Evolutionary conservation across 2,888 invertebrate genomes (phyloP), one percentile per base, ranked within the genome.

Genomic region (Thymelicus lineola): DNA sequence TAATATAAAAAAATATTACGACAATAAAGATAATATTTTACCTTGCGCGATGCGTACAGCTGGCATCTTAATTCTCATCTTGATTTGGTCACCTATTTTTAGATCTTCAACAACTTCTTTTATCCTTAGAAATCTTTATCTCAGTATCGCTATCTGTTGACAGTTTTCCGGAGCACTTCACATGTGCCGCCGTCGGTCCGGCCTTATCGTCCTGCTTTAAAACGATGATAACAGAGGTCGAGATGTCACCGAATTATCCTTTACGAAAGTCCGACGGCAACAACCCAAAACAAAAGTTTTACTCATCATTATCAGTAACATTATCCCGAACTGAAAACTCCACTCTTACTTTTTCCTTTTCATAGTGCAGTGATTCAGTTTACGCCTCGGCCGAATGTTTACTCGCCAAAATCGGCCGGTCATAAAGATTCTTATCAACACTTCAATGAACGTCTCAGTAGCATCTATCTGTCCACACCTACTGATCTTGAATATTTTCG

Each of bases 31-130:
- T 64, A 7, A 42, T 28, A 35, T 20, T 66, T 91, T 95, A 98
- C 98, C 98, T 97, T 98, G 98, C 95, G 98, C 97, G 96, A 98
- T 98, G 95, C 98, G 96, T 95, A 98, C 97, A 94, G 98, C 98
- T 94, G 98, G 98, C 98, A 98, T 98, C 96, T 98, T 98, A 95
- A 98, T 98, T 97, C 98, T 97, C 98, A 98, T 98, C 96, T 96
- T 98, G 97, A 92, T 89, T 91, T 91, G 93, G 89, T 93, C 93
- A 93, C 93, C 93, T 93, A 93, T 93, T 90, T 93, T 93, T 92
- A 88, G 84, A 84, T 89, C 85, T 92, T 92, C 82, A 86, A 87
- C 77, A 86, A 89, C 87, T 87, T 86, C 86, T 87, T 80, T 86
- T 88, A 86, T 90, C 86, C 82, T 83, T 74, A 71, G 81, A 88